A percentile compares a stretch with the other conserved stretches of the same genome.
phyloP scores from a whole-genome alignment of 2,888 invertebrate genomes.

The Orgyia antiqua region DNA sequence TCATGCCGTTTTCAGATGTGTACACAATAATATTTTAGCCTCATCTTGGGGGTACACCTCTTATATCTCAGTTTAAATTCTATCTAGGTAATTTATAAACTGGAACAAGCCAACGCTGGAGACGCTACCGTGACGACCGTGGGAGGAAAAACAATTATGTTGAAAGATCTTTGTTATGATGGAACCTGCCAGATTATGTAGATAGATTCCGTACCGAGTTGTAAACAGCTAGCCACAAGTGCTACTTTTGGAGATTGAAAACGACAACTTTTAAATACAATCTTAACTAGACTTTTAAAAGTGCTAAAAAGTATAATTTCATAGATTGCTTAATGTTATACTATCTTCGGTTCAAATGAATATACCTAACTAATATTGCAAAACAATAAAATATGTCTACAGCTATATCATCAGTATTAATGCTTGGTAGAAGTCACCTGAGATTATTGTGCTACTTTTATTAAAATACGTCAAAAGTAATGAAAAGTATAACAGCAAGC shows the following conservation, averaged over 20 bases:
- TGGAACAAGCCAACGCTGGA: constrained; percentile 33
- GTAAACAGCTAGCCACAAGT: too few species aligned
- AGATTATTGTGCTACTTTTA: neutral
- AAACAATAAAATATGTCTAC: too few species aligned
- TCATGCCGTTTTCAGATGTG: constrained; percentile 47
- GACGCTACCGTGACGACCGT: constrained; percentile 20
- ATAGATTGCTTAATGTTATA: too few species aligned
- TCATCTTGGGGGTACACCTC: constrained; percentile 31
- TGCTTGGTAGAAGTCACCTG: neutral
- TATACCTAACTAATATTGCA: too few species aligned
- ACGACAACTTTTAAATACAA: too few species aligned
- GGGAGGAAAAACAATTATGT: constrained; percentile 21
- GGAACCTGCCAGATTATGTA: neutral
- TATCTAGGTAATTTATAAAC: constrained; percentile 32
- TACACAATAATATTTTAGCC: constrained; percentile 40
- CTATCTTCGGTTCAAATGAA: too few species aligned
- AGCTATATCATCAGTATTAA: too few species aligned
- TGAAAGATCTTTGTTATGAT: constrained; percentile 13
- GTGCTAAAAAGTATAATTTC: too few species aligned
- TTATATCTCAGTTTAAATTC: constrained; percentile 36
- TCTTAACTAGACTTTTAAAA: too few species aligned
- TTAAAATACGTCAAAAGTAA: too few species aligned
- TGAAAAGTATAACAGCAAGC: constrained; percentile 1
- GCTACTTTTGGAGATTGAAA: too few species aligned
- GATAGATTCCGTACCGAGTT: too few species aligned